Evolutionary conservation across 2,888 invertebrate genomes (phyloP).

Genomic region (Chrysolina haemoptera): DNA sequence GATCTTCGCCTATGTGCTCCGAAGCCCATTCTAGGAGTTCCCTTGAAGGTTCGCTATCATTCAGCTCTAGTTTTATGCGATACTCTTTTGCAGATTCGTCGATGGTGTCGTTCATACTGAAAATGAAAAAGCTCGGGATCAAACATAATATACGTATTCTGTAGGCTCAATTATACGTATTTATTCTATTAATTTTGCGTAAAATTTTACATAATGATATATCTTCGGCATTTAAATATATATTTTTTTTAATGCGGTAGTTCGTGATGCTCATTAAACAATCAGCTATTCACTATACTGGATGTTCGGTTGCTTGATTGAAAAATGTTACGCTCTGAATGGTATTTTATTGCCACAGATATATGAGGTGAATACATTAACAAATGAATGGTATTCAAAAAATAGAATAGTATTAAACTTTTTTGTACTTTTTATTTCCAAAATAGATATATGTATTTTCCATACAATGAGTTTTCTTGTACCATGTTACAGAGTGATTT

Average conservation of each 20-base stretch:
- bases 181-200: neutral
- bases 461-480: no score
- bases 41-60: constrained; percentile 75
- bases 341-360: neutral
- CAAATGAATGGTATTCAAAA: no score
- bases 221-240: neutral
- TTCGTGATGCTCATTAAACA: constrained; percentile 4
- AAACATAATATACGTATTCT: neutral
- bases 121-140: neutral
- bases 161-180: neutral
- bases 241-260: neutral
- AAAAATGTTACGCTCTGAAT: neutral
- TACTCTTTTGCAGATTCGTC: constrained; percentile 68
- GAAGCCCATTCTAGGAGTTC: constrained; percentile 55
- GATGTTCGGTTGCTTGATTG: neutral
- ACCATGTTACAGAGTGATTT: no score
- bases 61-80: constrained; percentile 71
- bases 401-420: no score
- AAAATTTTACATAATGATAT: neutral
- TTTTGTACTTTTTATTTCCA: no score
- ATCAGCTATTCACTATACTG: neutral
- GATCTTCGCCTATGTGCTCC: constrained; percentile 54
- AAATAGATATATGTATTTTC: no score
- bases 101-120: constrained; percentile 26
- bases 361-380: no score